phyloP scores from a whole-genome alignment of 2,797 vertebrate species.

The Argya squamiceps region DNA sequence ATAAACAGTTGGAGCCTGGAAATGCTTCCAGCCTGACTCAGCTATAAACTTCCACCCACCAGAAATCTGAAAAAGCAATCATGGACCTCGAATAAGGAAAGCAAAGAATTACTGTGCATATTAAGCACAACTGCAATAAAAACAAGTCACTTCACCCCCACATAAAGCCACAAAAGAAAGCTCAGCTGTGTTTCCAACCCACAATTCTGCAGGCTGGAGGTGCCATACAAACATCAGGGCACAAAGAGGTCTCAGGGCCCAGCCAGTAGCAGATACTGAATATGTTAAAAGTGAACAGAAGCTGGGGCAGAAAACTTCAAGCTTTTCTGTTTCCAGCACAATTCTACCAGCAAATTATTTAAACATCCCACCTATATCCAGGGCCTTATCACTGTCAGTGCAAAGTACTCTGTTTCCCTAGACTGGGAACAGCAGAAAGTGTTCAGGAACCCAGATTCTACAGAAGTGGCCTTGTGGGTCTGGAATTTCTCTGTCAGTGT shows the following conservation, averaged over 20 bases:
- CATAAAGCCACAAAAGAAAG: background rate
- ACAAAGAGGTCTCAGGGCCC: background rate
- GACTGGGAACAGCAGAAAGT: background rate
- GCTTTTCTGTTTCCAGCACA: background rate
- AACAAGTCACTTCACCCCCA: background rate
- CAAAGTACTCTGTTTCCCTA: background rate
- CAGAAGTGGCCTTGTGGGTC: background rate
- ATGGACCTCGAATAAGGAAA: background rate
- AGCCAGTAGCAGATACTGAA: background rate
- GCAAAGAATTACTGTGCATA: background rate
- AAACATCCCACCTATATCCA: background rate
- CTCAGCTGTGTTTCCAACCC: background rate
- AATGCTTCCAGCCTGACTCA: conserved; percentile 33
- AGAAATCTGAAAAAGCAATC: conserved; percentile 18
- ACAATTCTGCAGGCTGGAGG: background rate
- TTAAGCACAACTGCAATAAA: background rate
- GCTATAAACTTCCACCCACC: conserved; percentile 11
- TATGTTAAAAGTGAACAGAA: background rate
- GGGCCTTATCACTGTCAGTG: background rate
- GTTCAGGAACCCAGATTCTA: background rate
- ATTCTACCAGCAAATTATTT: background rate
- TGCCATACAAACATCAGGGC: background rate
- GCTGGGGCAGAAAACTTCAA: background rate
- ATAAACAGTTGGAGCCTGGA: background rate
- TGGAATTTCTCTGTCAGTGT: background rate